A percentile compares a stretch with the other conserved stretches of the same genome.
phyloP scores from a whole-genome alignment of 2,888 invertebrate species.

The Xanthorhoe designata region DNA sequence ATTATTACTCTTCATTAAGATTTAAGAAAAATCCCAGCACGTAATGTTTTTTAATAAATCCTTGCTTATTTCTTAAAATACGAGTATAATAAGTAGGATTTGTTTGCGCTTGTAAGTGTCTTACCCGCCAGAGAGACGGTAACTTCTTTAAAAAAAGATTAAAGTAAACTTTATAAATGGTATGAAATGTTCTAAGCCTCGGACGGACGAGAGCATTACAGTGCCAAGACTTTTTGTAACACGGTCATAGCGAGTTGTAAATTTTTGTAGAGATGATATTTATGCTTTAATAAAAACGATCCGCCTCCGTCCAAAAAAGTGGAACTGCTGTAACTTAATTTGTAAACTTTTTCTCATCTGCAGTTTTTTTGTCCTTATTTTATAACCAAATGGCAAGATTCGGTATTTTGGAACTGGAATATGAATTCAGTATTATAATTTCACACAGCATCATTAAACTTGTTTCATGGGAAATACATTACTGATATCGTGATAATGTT shows the following conservation, averaged over 20 bases:
- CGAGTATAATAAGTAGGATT: conserved; percentile 45
- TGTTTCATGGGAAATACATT: too few species aligned
- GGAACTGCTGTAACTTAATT: not conserved
- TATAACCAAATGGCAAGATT: too few species aligned
- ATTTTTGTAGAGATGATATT: not conserved
- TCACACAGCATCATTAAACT: too few species aligned
- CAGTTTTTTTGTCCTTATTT: not conserved
- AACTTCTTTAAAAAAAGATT: conserved; percentile 79
- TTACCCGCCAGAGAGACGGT: conserved; percentile 61
- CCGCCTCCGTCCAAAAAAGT: not conserved
- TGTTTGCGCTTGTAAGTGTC: conserved; percentile 58
- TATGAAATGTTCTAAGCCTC: conserved; percentile 59
- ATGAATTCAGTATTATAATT: too few species aligned
- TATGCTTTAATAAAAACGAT: not conserved
- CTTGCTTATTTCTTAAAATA: not conserved
- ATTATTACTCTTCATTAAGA: not conserved
- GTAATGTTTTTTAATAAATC: conserved; percentile 51
- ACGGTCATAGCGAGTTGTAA: not conserved
- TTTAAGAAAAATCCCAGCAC: not conserved
- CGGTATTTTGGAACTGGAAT: too few species aligned
- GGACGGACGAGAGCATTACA: conserved; percentile 38
- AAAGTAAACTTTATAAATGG: conserved; percentile 66
- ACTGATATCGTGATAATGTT: too few species aligned
- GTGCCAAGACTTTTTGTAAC: conserved; percentile 27
- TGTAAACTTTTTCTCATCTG: not conserved